Base-by-base conservation (phyloP, 1,140 invertebrate species). In the Hyposmocoma kahamanoa region DNA sequence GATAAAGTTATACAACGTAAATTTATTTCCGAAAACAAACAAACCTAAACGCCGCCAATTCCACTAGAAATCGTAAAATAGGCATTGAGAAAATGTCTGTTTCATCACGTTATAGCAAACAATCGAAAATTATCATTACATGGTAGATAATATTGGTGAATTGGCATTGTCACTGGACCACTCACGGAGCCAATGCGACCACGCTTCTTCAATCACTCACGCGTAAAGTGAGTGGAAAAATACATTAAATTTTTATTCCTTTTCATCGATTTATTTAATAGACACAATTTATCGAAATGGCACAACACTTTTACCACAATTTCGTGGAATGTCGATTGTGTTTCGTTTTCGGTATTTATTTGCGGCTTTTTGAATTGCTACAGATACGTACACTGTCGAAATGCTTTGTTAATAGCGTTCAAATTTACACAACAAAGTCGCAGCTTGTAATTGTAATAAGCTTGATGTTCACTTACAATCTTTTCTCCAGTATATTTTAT, bases 191-290 rank as follows among this genome's bases (percentile, higher is more conserved):
- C 48, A 48, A 59, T n/a, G n/a, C n/a, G n/a, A n/a, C n/a, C n/a
- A n/a, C 1, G 32, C 32, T 17, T 36, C 32, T 36, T 36, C 32
- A 70, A 60, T 48, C 77, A 81, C 77, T 81, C 75, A 78, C 69
- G 68, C 71, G 74, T 74, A 66, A 80, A 80, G 65, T 76, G 65
- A 61, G 61, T 67, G 65, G 57, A 67, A 71, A 64, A 74, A 68
- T 54, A 53, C 56, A 52, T 32, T 42, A 56, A 59, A 59, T 61
- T 53, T 55, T 64, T 49, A 67, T 62, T 62, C 50, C 49, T 72
- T 72, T 72, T 72, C 71, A 72, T 72, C 68, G 56, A 69, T 72
- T 75, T 69, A 53, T 65, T 68, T 73, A 58, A 68, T 58, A 69
- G 24, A 11, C 24, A 26, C 67, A 61, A 67, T 72, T 77, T 75